These are phyloP conservation scores for Drosophila rellima DNA, from an alignment of 2,888 invertebrate species.

Conservation along the genomic window DNA sequence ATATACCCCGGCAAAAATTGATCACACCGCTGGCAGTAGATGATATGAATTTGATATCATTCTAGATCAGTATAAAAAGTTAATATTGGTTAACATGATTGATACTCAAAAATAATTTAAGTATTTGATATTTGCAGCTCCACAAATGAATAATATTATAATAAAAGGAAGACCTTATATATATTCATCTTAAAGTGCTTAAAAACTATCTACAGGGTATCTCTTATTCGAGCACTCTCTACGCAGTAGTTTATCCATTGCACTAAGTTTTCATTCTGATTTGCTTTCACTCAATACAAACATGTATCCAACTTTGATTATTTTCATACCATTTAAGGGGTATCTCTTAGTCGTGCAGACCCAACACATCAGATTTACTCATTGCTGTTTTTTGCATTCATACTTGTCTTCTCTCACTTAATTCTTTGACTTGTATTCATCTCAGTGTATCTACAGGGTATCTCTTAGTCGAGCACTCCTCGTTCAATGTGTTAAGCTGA, in stretches of 20 bases:
- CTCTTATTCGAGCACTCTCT: neutral
- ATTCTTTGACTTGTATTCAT: too few species aligned
- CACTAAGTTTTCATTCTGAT: neutral
- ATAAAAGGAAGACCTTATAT: neutral
- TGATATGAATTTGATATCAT: neutral
- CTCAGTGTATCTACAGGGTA: neutral
- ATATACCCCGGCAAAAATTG: conserved; percentile 8
- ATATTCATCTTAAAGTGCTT: neutral
- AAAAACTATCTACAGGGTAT: neutral
- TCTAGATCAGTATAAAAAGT: neutral
- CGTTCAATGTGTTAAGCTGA: neutral
- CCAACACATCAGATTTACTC: too few species aligned
- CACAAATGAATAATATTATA: too few species aligned
- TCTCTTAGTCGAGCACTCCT: neutral
- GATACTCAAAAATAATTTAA: neutral
- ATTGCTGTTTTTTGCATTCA: too few species aligned
- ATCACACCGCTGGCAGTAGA: neutral
- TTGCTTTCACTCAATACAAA: neutral
- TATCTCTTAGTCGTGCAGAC: neutral
- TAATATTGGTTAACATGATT: too few species aligned
- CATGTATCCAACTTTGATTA: too few species aligned
- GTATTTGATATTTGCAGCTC: neutral
- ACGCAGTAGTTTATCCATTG: neutral
- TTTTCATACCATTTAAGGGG: neutral
- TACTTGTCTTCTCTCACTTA: neutral